phyloP scores from a whole-genome alignment of 2,113 vertebrate genomes.

The Dipodomys stephensi region DNA sequence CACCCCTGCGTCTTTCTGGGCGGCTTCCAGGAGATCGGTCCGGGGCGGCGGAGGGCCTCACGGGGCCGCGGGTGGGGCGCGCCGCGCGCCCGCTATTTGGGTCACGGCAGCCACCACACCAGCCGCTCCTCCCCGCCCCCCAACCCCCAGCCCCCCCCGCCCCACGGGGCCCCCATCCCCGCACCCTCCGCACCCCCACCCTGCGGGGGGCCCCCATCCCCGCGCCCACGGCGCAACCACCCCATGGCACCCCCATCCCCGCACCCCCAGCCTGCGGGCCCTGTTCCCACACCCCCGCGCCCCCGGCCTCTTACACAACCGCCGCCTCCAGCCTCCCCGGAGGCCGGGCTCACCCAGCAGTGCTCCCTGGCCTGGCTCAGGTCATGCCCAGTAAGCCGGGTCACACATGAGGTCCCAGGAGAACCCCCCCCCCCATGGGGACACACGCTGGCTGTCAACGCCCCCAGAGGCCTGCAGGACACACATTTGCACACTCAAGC shows the following conservation, averaged over 20 bases:
- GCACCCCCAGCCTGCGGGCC: too few species aligned
- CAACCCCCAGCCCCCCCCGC: background rate
- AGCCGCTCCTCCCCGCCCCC: constrained; percentile 43
- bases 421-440: background rate
- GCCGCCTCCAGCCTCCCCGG: background rate
- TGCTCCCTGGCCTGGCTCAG: too few species aligned
- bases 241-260: too few species aligned
- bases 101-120: constrained; percentile 68
- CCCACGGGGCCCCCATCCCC: background rate
- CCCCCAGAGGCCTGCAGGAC: background rate
- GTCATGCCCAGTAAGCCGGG: accelerated
- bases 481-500: background rate
- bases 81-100: constrained; percentile 72
- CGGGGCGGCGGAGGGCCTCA: too few species aligned
- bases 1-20: background rate
- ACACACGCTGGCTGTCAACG: too few species aligned
- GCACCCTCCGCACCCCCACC: background rate
- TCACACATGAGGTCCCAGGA: too few species aligned
- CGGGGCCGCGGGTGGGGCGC: background rate
- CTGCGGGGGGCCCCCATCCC: constrained; percentile 1
- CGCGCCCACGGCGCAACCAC: constrained; percentile 4
- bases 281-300: background rate
- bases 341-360: too few species aligned
- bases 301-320: constrained; percentile 61
- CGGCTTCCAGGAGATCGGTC: background rate